Conservation (phyloP, 2,888 invertebrate genomes). For the Tinea trinotella region DNA sequence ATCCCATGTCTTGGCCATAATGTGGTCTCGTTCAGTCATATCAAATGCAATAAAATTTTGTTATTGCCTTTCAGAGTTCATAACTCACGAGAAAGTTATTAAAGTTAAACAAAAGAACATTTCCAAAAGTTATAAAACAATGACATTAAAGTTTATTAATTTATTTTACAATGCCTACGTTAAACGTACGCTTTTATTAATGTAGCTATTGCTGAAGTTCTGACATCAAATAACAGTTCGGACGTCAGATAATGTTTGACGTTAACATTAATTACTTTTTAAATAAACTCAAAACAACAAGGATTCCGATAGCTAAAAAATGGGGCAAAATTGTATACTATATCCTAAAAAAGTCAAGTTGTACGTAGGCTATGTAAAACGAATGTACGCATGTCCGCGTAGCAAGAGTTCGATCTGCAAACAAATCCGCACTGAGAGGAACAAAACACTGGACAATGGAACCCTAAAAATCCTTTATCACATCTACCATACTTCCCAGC, state of each 20-base stretch:
- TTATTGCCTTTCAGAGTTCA: conserved; percentile 4
- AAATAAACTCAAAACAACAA: no score
- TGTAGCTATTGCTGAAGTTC: no score
- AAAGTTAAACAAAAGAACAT: not conserved
- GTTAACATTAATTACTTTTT: no score
- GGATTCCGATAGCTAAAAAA: no score
- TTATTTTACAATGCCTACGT: no score
- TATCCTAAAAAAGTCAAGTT: not conserved
- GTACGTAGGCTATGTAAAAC: not conserved
- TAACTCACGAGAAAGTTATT: not conserved
- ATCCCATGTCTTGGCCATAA: not conserved
- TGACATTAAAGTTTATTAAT: not conserved
- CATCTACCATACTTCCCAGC: conserved; percentile 5
- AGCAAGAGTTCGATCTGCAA: not conserved
- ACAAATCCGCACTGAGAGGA: not conserved
- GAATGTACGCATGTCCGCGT: not conserved
- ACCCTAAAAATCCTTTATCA: conserved; percentile 6
- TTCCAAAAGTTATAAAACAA: not conserved
- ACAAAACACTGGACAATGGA: conserved; percentile 12
- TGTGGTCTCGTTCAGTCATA: not conserved
- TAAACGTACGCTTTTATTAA: no score
- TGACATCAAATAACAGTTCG: no score
- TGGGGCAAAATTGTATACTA: not conserved
- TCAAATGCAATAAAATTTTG: not conserved
- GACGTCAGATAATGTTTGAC: no score